These are phyloP conservation scores for Himalopsyche tibetana DNA, from an alignment of 2,888 invertebrate species.

Conservation along the genomic window DNA sequence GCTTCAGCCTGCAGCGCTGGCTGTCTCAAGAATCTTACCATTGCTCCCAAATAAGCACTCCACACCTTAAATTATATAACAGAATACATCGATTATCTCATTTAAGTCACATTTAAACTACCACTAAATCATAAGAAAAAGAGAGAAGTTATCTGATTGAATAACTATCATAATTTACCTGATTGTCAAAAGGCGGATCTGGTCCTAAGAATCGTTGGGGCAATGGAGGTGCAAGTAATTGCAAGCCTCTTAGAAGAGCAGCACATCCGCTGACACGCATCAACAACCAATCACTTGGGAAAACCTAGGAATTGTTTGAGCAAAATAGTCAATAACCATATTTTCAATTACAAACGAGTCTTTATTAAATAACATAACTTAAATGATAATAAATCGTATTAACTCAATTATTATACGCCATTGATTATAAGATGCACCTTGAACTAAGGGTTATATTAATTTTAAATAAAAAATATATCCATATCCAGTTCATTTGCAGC, in stretches of 20 bases:
- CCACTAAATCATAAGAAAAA: slow-evolving; percentile 9
- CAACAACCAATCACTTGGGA: slow-evolving; percentile 93
- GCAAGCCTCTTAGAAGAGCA: slow-evolving; percentile 88
- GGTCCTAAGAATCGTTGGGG: slow-evolving; percentile 88
- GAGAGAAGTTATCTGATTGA: background rate
- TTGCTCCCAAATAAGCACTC: slow-evolving; percentile 65
- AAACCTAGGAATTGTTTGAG: slow-evolving; percentile 74
- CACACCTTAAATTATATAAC: slow-evolving; percentile 60
- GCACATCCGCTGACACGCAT: slow-evolving; percentile 93
- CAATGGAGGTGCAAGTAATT: slow-evolving; percentile 92
- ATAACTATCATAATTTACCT: slow-evolving; percentile 72
- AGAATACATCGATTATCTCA: background rate
- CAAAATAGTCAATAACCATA: slow-evolving; percentile 1
- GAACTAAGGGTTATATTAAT: no score
- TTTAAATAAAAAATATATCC: no score
- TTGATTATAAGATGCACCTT: no score
- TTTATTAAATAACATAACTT: no score
- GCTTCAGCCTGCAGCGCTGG: slow-evolving; percentile 64
- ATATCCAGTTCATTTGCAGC: no score
- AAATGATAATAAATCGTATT: no score
- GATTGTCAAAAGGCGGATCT: slow-evolving; percentile 85
- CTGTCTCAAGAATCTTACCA: slow-evolving; percentile 64
- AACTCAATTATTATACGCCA: no score
- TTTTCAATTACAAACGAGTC: no score
- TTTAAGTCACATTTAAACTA: slow-evolving; percentile 34